Percentiles rank a stretch among this genome's conserved stretches.
Conservation (phyloP, 2,797 vertebrate genomes). For the Micrastur ruficollis region DNA sequence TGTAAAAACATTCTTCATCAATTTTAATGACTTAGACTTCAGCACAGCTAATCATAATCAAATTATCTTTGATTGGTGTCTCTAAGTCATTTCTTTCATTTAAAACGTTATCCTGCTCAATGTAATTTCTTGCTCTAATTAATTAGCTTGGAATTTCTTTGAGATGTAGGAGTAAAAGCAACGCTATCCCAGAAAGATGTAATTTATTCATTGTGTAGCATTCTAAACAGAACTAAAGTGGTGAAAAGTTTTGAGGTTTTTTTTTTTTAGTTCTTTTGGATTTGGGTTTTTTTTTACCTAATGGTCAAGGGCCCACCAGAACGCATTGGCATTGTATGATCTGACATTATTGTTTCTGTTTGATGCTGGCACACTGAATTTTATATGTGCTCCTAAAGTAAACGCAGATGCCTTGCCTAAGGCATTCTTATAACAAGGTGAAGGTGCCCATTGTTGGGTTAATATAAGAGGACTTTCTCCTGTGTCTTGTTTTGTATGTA, state of each 20-base stretch:
- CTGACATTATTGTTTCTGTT: constrained; percentile 49
- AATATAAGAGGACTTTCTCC: constrained; percentile 22
- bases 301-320: constrained; percentile 3
- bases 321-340: constrained; percentile 48
- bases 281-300: background rate
- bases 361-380: constrained; percentile 50
- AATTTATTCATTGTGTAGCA: constrained; percentile 38
- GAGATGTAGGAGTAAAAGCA: constrained; percentile 33
- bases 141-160: constrained; percentile 62
- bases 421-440: constrained; percentile 14
- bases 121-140: constrained; percentile 69
- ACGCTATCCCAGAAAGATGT: constrained; percentile 33
- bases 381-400: constrained; percentile 52
- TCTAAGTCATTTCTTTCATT: constrained; percentile 62
- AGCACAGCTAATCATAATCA: constrained; percentile 58
- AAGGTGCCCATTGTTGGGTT: background rate
- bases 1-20: constrained; percentile 56
- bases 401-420: constrained; percentile 54
- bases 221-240: constrained; percentile 47
- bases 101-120: constrained; percentile 52
- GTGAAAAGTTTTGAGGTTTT: background rate
- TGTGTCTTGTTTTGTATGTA: constrained; percentile 52
- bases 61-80: constrained; percentile 67
- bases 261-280: background rate
- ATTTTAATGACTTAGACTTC: constrained; percentile 66